Percentiles rank a stretch among this genome's conserved stretches.
phyloP scores from a whole-genome alignment of 2,113 vertebrate species.

The Oriolus oriolus region DNA sequence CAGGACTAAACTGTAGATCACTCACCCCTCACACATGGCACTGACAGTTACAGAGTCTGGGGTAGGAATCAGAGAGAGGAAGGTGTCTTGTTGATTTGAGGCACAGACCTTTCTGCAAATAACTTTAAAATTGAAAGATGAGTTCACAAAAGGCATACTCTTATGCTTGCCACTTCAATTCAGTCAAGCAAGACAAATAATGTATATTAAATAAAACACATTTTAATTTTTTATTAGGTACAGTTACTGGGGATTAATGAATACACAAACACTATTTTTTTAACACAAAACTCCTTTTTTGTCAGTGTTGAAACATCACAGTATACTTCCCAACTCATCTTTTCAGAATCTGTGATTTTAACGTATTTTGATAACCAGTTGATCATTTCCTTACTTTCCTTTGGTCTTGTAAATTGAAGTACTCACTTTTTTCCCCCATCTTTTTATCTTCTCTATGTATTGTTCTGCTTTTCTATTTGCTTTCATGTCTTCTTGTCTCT shows the following conservation, averaged over 20 bases:
- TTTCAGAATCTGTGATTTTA: not conserved
- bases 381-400: not conserved
- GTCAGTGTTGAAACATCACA: not conserved
- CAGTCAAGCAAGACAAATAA: not conserved
- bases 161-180: not conserved
- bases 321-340: not conserved
- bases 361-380: not conserved
- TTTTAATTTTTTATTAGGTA: not conserved
- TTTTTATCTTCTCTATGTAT: not conserved
- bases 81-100: not conserved
- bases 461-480: not conserved
- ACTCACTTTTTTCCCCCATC: not conserved
- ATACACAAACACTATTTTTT: not conserved
- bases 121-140: not conserved
- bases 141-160: not conserved
- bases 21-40: fast-evolving
- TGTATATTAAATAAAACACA: not conserved
- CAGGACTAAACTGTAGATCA: not conserved
- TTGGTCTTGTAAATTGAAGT: not conserved
- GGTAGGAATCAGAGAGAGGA: not conserved
- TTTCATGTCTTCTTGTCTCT: not conserved
- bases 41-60: too few relatives aligned
- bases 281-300: not conserved
- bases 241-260: not conserved
- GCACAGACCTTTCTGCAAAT: not conserved